Evolutionary conservation across 2,888 invertebrate species (phyloP).

Genomic region (Lochmaea crataegi): DNA sequence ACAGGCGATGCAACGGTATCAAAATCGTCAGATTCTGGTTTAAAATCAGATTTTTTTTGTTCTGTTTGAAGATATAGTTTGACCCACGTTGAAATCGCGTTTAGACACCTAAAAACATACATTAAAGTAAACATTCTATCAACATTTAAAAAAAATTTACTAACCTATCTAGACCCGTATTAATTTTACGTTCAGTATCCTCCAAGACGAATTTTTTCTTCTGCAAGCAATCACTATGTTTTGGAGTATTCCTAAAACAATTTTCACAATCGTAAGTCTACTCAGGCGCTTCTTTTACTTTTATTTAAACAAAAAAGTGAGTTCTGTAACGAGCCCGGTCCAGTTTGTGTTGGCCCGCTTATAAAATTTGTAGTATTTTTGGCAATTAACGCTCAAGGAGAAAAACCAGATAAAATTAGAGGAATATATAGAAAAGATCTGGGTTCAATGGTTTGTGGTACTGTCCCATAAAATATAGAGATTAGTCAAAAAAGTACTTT

Average conservation of each 20-base stretch:
- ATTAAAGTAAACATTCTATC: not conserved
- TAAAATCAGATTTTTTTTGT: conserved; percentile 95
- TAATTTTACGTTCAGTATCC: conserved; percentile 91
- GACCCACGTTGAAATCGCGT: conserved; percentile 91
- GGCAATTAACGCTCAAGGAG: too few relatives aligned
- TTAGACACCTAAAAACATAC: conserved; percentile 72
- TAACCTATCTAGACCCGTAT: conserved; percentile 81
- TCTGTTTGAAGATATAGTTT: conserved; percentile 89
- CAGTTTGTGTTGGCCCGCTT: too few relatives aligned
- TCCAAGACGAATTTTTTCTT: conserved; percentile 88
- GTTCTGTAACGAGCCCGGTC: too few relatives aligned
- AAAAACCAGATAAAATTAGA: too few relatives aligned
- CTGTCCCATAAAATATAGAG: too few relatives aligned
- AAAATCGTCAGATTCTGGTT: conserved; percentile 83
- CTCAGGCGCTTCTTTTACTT: too few relatives aligned
- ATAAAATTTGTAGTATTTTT: too few relatives aligned
- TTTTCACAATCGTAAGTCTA: too few relatives aligned
- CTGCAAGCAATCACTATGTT: conserved; percentile 88
- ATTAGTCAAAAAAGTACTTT: too few relatives aligned
- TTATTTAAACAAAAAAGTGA: too few relatives aligned
- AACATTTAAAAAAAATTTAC: conserved; percentile 37
- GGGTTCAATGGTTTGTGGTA: too few relatives aligned
- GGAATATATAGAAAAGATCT: too few relatives aligned
- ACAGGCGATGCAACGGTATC: conserved; percentile 88
- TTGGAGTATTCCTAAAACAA: conserved; percentile 80